Percentiles rank a stretch among this genome's conserved stretches.
Conservation (phyloP, 2,797 vertebrate species). For the Garrulus glandarius region DNA sequence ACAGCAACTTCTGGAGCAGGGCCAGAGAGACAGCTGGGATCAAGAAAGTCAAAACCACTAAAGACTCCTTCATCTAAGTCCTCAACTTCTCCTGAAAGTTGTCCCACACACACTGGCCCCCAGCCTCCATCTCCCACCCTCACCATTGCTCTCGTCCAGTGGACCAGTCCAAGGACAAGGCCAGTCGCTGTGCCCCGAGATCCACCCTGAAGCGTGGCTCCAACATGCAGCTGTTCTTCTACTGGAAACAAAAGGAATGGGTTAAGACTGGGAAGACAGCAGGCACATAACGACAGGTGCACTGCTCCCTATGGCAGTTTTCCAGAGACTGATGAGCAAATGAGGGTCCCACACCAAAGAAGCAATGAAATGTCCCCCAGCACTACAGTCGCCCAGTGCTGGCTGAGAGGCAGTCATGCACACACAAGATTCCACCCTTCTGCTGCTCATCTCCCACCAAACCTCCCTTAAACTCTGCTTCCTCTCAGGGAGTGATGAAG, state of each 20-base stretch:
- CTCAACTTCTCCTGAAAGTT: not conserved
- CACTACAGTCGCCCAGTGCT: accelerated
- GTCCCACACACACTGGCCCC: not conserved
- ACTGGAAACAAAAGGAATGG: slow-evolving; percentile 70
- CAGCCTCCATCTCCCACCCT: not conserved
- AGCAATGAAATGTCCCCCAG: not conserved
- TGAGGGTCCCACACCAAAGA: not conserved
- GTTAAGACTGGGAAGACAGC: not conserved
- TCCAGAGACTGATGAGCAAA: not conserved
- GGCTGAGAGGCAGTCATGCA: not conserved
- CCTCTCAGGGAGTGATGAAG: not conserved
- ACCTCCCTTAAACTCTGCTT: not conserved
- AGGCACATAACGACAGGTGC: accelerated
- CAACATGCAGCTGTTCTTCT: slow-evolving; percentile 79
- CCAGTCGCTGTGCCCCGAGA: slow-evolving; percentile 80
- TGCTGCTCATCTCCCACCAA: not conserved
- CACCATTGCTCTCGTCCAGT: slow-evolving; percentile 85
- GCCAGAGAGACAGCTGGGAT: not conserved
- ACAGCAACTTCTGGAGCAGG: not conserved
- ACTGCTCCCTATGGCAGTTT: not conserved
- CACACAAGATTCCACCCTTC: not conserved
- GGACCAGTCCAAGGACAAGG: slow-evolving; percentile 94
- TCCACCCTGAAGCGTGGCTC: slow-evolving; percentile 72
- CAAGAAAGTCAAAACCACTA: not conserved
- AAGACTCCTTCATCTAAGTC: not conserved